Conservation (phyloP, 2,888 invertebrate species). For the Tenthredo scrophulariae region DNA sequence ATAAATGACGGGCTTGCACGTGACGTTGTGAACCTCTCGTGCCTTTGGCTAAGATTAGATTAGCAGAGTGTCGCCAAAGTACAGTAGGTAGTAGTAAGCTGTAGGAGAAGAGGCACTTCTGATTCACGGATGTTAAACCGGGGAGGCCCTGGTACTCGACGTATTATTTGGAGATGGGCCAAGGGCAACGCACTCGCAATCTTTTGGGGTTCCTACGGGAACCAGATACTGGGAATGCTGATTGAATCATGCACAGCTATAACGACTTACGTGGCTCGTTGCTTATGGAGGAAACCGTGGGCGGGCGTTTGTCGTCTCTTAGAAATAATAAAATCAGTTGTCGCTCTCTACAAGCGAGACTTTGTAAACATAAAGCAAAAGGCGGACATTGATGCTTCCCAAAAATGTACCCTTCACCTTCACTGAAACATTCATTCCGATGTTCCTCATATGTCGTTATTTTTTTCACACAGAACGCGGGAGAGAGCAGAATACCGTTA, state of each 20-base stretch:
- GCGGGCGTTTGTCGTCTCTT: slow-evolving; percentile 4
- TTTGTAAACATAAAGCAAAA: not conserved
- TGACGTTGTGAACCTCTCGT: slow-evolving; percentile 38
- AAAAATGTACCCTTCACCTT: not conserved
- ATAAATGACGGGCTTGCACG: slow-evolving; percentile 36
- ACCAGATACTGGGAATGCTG: slow-evolving; percentile 12
- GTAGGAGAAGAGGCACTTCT: slow-evolving; percentile 40
- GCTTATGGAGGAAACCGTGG: not conserved
- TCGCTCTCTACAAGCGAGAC: not conserved
- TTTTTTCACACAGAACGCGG: slow-evolving; percentile 69
- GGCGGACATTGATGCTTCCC: not conserved
- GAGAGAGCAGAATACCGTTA: slow-evolving; percentile 74
- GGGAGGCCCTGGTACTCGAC: slow-evolving; percentile 6
- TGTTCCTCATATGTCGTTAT: not conserved
- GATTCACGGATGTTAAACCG: slow-evolving; percentile 48
- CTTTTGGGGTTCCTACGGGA: slow-evolving; percentile 48
- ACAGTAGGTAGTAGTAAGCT: slow-evolving; percentile 20
- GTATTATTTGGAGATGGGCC: slow-evolving; percentile 70
- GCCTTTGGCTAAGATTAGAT: slow-evolving; percentile 58
- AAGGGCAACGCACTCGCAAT: slow-evolving; percentile 67
- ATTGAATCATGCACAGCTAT: slow-evolving; percentile 46
- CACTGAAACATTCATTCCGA: not conserved
- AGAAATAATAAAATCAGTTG: slow-evolving; percentile 1
- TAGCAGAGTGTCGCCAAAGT: slow-evolving; percentile 59
- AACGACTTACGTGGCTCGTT: slow-evolving; percentile 19